Conservation (phyloP, 2,113 vertebrate species). For the Peromyscus polionotus region DNA sequence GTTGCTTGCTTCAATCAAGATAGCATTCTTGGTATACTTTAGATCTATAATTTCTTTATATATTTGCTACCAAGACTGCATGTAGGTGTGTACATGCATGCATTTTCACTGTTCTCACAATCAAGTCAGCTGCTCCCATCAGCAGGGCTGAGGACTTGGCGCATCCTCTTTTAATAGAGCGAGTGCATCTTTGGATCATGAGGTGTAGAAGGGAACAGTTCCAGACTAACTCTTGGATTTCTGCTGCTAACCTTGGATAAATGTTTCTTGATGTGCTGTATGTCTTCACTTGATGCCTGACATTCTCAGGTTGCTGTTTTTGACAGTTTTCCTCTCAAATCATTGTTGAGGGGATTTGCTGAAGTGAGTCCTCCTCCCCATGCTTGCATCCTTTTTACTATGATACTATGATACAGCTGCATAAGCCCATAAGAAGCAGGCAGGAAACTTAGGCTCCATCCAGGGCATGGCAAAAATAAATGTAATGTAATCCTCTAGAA, state of each 20-base stretch:
- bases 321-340: not conserved
- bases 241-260: not conserved
- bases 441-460: not conserved
- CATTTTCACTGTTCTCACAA: not conserved
- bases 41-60: not conserved
- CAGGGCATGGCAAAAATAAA: not conserved
- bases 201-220: not conserved
- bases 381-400: not conserved
- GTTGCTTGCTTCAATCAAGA: not conserved
- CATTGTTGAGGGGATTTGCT: not conserved
- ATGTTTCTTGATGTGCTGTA: not conserved
- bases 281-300: not conserved
- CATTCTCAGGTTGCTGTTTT: not conserved
- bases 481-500: not conserved
- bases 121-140: not conserved
- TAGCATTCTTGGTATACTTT: not conserved
- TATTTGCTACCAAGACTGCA: not conserved
- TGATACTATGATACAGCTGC: not conserved
- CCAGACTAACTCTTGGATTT: not conserved
- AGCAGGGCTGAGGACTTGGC: not conserved
- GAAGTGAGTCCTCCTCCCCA: too few relatives aligned
- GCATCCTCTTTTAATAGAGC: not conserved
- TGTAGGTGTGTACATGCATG: not conserved
- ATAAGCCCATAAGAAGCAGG: not conserved
- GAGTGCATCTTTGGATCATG: not conserved